Percentiles rank a stretch among this genome's conserved stretches.
These are phyloP conservation scores for Folsomia candida DNA, from an alignment of 2,888 invertebrate genomes.

Conservation along the genomic window DNA sequence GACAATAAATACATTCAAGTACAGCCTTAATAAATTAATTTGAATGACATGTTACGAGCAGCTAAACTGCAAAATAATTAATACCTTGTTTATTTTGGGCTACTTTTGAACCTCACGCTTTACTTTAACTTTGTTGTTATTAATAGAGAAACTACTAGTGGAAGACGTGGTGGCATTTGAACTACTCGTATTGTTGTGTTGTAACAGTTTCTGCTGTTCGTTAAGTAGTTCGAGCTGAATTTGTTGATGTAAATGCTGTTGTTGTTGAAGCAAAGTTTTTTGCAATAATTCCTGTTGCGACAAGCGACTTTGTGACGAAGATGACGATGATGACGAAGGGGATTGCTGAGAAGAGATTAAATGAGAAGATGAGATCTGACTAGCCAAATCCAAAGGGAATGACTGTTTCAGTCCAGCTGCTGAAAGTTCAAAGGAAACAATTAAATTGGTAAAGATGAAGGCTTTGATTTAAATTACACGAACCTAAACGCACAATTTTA, in stretches of 20 bases:
- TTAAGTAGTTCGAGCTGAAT: constrained; percentile 29
- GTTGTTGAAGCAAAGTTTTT: constrained; percentile 28
- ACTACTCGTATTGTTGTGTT: neutral
- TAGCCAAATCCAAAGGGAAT: constrained; percentile 39
- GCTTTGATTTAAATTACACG: too few species aligned
- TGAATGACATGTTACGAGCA: too few species aligned
- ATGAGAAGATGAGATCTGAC: constrained; percentile 35
- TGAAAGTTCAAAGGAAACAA: neutral
- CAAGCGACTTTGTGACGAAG: constrained; percentile 18
- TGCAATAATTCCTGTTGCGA: constrained; percentile 31
- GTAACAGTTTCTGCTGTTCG: constrained; percentile 25
- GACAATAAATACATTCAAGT: too few species aligned
- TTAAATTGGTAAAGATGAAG: neutral
- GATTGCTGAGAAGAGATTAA: constrained; percentile 28
- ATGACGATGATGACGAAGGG: constrained; percentile 25
- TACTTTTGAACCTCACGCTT: constrained; percentile 37
- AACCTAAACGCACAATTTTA: too few species aligned
- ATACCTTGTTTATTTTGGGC: too few species aligned
- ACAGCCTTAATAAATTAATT: too few species aligned
- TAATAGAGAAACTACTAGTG: constrained; percentile 7
- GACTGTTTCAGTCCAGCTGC: constrained; percentile 34
- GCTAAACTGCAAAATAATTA: too few species aligned
- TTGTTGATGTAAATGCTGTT: constrained; percentile 34
- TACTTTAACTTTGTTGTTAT: constrained; percentile 21
- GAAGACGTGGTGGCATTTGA: constrained; percentile 15